Percentiles rank a stretch among this genome's conserved stretches.
Conservation (phyloP, 2,888 invertebrate genomes). For the Byasa hedistus region DNA sequence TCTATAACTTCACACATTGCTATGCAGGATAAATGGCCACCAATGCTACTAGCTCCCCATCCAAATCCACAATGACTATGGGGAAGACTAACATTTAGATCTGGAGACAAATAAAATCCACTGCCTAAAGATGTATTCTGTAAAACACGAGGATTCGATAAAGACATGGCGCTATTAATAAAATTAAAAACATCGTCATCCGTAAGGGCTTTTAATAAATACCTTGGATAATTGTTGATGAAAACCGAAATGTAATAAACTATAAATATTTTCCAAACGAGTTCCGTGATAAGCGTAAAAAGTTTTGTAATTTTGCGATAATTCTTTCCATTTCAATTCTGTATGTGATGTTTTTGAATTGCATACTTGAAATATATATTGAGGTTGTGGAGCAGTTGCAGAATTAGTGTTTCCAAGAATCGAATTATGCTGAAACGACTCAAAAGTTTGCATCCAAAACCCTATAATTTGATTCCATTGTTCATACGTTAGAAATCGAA, state of each 20-base stretch:
- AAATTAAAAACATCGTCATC: neutral
- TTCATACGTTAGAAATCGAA: no score
- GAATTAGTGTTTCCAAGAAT: constrained; percentile 76
- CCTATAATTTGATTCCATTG: neutral
- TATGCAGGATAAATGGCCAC: constrained; percentile 87
- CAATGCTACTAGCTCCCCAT: constrained; percentile 88
- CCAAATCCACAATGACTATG: constrained; percentile 87
- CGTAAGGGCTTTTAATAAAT: constrained; percentile 19
- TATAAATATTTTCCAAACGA: constrained; percentile 89
- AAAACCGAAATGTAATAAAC: constrained; percentile 88
- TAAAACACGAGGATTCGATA: constrained; percentile 10
- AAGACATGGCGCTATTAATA: neutral
- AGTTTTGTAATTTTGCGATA: constrained; percentile 76
- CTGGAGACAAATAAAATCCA: constrained; percentile 87
- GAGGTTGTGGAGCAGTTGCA: constrained; percentile 75
- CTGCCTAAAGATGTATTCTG: constrained; percentile 84
- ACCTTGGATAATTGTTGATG: constrained; percentile 86
- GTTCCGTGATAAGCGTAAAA: constrained; percentile 90
- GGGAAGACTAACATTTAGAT: constrained; percentile 84
- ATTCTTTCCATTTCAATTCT: constrained; percentile 81
- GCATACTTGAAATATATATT: constrained; percentile 84
- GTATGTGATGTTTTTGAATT: constrained; percentile 75
- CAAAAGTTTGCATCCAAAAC: neutral
- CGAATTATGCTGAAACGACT: constrained; percentile 73
- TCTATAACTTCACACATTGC: constrained; percentile 90